Conservation (phyloP, 2,888 invertebrate genomes). For the Parnassius mnemosyne region DNA sequence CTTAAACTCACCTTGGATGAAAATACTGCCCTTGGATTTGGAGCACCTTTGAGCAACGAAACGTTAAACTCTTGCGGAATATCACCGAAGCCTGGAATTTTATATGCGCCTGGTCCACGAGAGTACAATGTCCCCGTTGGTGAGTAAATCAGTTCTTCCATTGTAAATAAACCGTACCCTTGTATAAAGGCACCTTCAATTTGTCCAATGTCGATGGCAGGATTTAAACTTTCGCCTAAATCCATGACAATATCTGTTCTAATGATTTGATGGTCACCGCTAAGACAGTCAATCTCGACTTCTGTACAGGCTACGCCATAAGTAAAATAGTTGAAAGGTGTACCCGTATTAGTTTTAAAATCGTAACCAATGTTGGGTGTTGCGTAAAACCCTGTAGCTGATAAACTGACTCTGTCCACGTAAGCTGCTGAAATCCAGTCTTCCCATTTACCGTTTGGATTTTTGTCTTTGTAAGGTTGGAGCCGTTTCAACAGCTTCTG, state of each 20-base stretch:
- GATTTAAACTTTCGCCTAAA: slow-evolving; percentile 95
- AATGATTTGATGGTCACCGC: slow-evolving; percentile 94
- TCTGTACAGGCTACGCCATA: slow-evolving; percentile 92
- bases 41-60: slow-evolving; percentile 92
- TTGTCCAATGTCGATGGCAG: slow-evolving; percentile 98
- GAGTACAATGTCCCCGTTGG: slow-evolving; percentile 90
- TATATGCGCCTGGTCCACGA: slow-evolving; percentile 95
- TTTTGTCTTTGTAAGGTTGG: slow-evolving; percentile 85
- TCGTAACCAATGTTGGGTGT: slow-evolving; percentile 88
- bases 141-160: slow-evolving; percentile 94
- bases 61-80: slow-evolving; percentile 96
- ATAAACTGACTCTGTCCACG: slow-evolving; percentile 87
- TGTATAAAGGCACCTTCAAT: slow-evolving; percentile 97
- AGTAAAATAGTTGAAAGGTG: slow-evolving; percentile 90
- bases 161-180: slow-evolving; percentile 94
- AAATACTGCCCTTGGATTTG: slow-evolving; percentile 94
- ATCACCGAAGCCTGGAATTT: slow-evolving; percentile 95
- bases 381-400: slow-evolving; percentile 91
- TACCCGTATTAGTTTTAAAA: slow-evolving; percentile 85
- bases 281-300: slow-evolving; percentile 96
- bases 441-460: slow-evolving; percentile 91
- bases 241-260: slow-evolving; percentile 98
- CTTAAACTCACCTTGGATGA: slow-evolving; percentile 90
- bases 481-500: slow-evolving; percentile 86
- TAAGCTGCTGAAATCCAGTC: slow-evolving; percentile 90